Evolutionary conservation across 2,888 invertebrate genomes (phyloP), one percentile per base, ranked within the genome.

Genomic region (Augiades crinisus): DNA sequence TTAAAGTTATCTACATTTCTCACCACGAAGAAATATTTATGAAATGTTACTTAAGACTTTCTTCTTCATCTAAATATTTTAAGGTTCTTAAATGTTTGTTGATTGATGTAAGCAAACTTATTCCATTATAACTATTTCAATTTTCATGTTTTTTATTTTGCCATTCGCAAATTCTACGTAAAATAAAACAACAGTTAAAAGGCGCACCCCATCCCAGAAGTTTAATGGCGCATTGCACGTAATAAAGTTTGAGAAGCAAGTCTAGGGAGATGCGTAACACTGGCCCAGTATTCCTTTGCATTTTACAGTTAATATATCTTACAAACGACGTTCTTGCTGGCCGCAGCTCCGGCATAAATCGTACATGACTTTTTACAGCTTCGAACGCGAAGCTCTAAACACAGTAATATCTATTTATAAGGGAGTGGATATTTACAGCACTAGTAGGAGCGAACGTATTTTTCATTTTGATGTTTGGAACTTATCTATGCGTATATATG

Each of bases 291-390:
- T 72, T 72, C 64, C 59, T 65, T 63, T 70, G 70, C 75, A 75
- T 75, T 78, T 74, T 70, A 68, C 67, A 72, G 73, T 72, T 72
- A 72, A 78, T 80, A 78, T 77, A 78, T 81, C 50, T 78, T 74
- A 63, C 61, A 65, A 78, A 79, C 77, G 74, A 75, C 74, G 70
- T 72, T 72, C 72, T 70, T 67, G 62, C 65, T 59, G 54, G 58
- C 58, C 64, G 62, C 59, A 64, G 65, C 56, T 58, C 56, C 54
- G 60, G 61, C 61, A 72, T 75, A 76, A 77, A 76, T 77, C 63
- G 65, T 60, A 54, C 54, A 54, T 54, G 43, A 59, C 59, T 63
- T 65, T 64, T 63, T 63, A 57, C 54, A 54, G 36, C 41, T 41
- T 47, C 46, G 24, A 52, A 44, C 37, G 19, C 36, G 37, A 30